phyloP scores from a whole-genome alignment of 1,140 invertebrate species.

The Glomeris maerens region DNA sequence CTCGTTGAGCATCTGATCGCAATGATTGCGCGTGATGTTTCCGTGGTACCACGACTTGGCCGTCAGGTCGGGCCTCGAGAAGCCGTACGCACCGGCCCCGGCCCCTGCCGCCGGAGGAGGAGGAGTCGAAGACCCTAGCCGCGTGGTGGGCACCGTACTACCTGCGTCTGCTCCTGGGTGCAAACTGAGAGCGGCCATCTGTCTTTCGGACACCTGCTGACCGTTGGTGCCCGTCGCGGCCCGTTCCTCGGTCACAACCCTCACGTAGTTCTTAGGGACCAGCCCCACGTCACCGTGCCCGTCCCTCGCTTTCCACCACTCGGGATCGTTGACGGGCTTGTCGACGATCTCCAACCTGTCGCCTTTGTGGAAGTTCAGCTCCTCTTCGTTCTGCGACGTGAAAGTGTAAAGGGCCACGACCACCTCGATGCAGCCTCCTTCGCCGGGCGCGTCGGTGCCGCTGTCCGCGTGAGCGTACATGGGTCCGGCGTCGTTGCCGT shows the following conservation, averaged over 20 bases:
- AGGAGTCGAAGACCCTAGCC: background rate
- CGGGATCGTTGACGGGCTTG: slow-evolving; percentile 86
- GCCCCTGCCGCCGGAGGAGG: slow-evolving; percentile 21
- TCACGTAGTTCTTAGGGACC: slow-evolving; percentile 92
- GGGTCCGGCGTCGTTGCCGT: slow-evolving; percentile 59
- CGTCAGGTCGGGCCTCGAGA: slow-evolving; percentile 49
- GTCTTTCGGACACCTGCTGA: background rate
- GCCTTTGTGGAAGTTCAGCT: slow-evolving; percentile 91
- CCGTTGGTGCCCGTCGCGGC: slow-evolving; percentile 4
- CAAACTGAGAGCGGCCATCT: background rate
- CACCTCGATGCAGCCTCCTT: slow-evolving; percentile 73
- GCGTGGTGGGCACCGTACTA: background rate
- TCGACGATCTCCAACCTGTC: slow-evolving; percentile 89
- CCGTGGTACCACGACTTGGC: slow-evolving; percentile 95
- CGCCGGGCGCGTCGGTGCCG: background rate
- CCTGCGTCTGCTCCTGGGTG: background rate
- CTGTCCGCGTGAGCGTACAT: slow-evolving; percentile 73
- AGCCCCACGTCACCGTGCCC: slow-evolving; percentile 74
- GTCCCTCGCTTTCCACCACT: slow-evolving; percentile 95
- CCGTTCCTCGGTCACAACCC: slow-evolving; percentile 37
- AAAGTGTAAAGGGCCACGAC: slow-evolving; percentile 89
- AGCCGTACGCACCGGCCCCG: slow-evolving; percentile 23
- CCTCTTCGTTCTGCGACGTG: slow-evolving; percentile 77
- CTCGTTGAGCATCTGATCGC: slow-evolving; percentile 84
- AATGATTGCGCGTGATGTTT: slow-evolving; percentile 80